Evolutionary conservation across 1,140 invertebrate species (phyloP), one percentile per base, ranked within the genome.

Genomic region (Sycobia sp.): DNA sequence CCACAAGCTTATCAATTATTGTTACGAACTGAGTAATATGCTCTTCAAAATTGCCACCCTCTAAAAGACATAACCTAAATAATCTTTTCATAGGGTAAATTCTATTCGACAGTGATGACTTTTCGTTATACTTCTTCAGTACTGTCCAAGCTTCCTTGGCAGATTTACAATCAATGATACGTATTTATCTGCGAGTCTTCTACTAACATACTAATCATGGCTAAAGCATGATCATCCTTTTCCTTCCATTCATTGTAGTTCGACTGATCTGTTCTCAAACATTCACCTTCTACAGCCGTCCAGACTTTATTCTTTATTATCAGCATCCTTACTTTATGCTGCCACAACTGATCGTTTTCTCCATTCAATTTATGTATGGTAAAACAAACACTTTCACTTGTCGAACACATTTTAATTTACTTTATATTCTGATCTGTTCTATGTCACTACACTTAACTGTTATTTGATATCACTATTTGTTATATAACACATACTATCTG

Each of bases 71-170:
- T 22, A 23, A 13, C 1, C 18, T 16, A 20, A 3, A 58, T 14
- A 58, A 11, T 13, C 16, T 46, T 36, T 47, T 46, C 36, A 20
- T 22, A 0, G 38, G 20, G 20, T 14, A 63, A 14, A 51, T 36
- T 41, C 23, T 61, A 41, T 9, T 25, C 7, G 58, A 39, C 8
- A 51, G 29, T 11, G 16, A 34, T n/a, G 34, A 25, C 27, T 51
- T 61, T 51, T 51, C 11, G 27, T 61, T 44, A 22, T 68, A 66
- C 11, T 55, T 41, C 13, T 53, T 53, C 53, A n/a, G n/a, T n/a
- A n/a, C n/a, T n/a, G n/a, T n/a, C n/a, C n/a, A n/a, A n/a, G n/a
- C n/a, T n/a, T n/a, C 43, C 25, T 44, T 64, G 34, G 66, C 55
- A 18, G 49, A 54, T 29, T 44, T 55, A 10, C 32, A 25, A 10